Evolutionary conservation across 1,140 invertebrate genomes (phyloP).

Genomic region (Vanessa tameamea): DNA sequence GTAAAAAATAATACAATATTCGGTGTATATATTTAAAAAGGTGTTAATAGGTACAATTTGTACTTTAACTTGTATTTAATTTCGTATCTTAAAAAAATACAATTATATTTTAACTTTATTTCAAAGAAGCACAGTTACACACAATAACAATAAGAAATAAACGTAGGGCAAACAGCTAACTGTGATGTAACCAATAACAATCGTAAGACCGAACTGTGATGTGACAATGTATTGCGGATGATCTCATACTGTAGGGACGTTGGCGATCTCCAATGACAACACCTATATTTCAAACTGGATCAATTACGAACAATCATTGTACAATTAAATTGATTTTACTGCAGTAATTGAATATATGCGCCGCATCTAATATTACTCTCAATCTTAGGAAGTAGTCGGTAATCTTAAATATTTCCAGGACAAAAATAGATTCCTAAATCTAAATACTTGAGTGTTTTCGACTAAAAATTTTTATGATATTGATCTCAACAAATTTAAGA

Average conservation of each 20-base stretch:
- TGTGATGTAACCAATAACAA: background rate
- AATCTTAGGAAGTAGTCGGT: background rate
- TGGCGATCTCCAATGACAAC: constrained; percentile 32
- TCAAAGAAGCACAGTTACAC: too few relatives aligned
- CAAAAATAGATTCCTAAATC: constrained; percentile 14
- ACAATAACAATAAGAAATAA: too few relatives aligned
- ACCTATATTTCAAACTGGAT: constrained; percentile 30
- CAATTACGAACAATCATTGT: constrained; percentile 25
- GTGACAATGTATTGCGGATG: constrained; percentile 33
- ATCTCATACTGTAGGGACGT: constrained; percentile 31
- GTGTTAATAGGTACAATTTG: too few relatives aligned
- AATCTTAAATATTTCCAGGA: background rate
- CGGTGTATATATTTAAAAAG: too few relatives aligned
- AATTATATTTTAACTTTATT: too few relatives aligned
- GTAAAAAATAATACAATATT: too few relatives aligned
- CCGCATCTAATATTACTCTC: background rate
- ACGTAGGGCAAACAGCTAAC: too few relatives aligned
- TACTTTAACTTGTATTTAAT: too few relatives aligned
- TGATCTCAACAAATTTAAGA: constrained; percentile 52
- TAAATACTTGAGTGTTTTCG: constrained; percentile 10
- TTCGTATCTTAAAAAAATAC: too few relatives aligned
- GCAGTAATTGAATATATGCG: background rate
- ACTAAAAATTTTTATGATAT: constrained; percentile 36
- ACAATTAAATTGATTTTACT: constrained; percentile 17
- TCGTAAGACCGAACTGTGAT: constrained; percentile 22